Evolutionary conservation across 2,797 vertebrate genomes (phyloP), one percentile per base, ranked within the genome.

Genomic region (Sternotherus odoratus): DNA sequence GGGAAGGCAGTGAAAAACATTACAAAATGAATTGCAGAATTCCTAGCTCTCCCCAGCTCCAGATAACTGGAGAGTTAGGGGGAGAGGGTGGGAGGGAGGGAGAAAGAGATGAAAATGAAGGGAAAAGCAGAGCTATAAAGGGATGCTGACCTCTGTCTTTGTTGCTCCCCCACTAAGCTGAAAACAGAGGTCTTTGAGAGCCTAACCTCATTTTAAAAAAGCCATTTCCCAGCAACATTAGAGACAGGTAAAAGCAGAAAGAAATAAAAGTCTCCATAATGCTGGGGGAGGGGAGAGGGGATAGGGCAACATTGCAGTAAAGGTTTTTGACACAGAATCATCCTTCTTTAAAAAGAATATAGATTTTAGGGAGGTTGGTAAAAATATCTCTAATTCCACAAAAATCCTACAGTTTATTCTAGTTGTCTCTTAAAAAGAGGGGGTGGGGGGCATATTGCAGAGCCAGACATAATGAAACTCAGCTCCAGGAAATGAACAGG

Each of bases 391-490:
- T 48, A 54, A 72, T 75, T 91, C 53, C 63, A 79, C 90, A 81
- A 93, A 96, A 88, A 93, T 92, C 92, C 81, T 77, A 83, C 83
- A 94, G 82, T 87, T 50, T 89, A 77, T 91, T 95, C 24, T 66
- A 69, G 82, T 87, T 90, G 66, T 74, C 43, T 75, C 80, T 91
- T 92, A 93, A 86, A 86, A 93, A 87, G 89, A 87, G 1, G 51
- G 17, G 48, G 46, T 9, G 50, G 50, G 3, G 21, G 19, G 50
- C 6, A 16, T 95, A 89, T 81, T 89, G 94, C 30, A 79, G 92
- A 95, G 90, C 77, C 51, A 36, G 83, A 75, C 46, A 28, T 95
- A 97, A 96, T 95, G 93, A 97, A 97, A 97, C 93, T 79, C 96
- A 96, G 93, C 54, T 85, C 88, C 95, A 91, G 79, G 72, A 75